A percentile compares a stretch with the other conserved stretches of the same genome.
Conservation (phyloP, 2,888 invertebrate genomes). For the Melinopterus prodromus region DNA sequence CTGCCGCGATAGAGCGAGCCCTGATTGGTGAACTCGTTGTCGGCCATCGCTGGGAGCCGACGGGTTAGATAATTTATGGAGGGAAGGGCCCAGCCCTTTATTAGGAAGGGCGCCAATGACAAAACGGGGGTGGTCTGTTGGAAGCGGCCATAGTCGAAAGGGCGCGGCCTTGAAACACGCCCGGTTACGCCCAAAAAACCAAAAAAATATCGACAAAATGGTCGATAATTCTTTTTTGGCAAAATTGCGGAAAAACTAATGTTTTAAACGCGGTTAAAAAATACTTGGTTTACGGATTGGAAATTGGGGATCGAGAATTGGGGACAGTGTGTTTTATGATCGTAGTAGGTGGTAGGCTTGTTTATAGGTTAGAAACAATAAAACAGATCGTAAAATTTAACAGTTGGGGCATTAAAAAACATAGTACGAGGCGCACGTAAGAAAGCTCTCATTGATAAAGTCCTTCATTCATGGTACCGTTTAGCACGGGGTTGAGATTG, state of each 20-base stretch:
- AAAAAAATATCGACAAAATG: conserved; percentile 13
- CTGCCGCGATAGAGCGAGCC: conserved; percentile 32
- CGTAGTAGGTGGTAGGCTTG: neutral
- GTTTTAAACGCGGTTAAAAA: neutral
- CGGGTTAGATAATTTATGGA: conserved; percentile 55
- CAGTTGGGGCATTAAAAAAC: conserved; percentile 37
- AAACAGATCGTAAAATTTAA: conserved; percentile 12
- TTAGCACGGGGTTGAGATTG: conserved; percentile 48
- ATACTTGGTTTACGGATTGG: neutral
- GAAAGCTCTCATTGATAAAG: conserved; percentile 37
- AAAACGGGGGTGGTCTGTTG: conserved; percentile 40
- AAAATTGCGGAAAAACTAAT: neutral
- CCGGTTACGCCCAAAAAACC: conserved; percentile 18
- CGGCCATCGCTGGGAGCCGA: conserved; percentile 64
- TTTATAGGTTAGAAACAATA: conserved; percentile 9
- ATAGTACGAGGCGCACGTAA: conserved; percentile 38
- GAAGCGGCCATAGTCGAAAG: conserved; percentile 57
- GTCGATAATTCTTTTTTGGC: neutral
- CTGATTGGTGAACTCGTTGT: conserved; percentile 59
- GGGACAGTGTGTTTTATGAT: neutral
- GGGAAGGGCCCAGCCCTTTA: conserved; percentile 52
- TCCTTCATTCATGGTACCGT: conserved; percentile 34
- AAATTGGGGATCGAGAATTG: neutral
- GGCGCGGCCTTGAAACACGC: conserved; percentile 48
- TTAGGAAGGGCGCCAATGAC: conserved; percentile 52